Percentiles rank a stretch among this genome's conserved stretches.
phyloP scores from a whole-genome alignment of 2,888 invertebrate species.

The Chalcosyrphus nemorum region DNA sequence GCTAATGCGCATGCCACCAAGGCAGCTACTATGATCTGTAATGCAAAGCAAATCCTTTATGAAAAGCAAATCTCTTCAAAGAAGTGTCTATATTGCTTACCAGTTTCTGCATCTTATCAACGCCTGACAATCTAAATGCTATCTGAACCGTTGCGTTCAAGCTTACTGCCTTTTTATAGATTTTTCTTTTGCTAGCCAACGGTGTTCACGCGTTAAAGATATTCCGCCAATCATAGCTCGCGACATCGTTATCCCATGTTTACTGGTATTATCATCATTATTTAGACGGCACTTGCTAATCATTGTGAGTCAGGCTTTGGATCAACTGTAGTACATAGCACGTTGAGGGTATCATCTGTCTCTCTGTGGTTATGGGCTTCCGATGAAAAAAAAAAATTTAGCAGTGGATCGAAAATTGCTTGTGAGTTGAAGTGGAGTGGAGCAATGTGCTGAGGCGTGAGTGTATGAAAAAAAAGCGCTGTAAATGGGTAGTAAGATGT shows the following conservation, averaged over 20 bases:
- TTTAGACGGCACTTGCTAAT: conserved; percentile 62
- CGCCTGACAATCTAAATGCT: conserved; percentile 28
- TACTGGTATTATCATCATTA: conserved; percentile 48
- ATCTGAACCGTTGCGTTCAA: conserved; percentile 37
- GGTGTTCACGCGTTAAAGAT: conserved; percentile 18
- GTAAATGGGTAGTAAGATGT: background rate
- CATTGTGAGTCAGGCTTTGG: conserved; percentile 53
- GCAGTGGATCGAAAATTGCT: conserved; percentile 23
- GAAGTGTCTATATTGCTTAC: conserved; percentile 10
- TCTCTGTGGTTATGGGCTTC: conserved; percentile 6
- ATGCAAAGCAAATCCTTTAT: background rate
- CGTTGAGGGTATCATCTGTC: conserved; percentile 2
- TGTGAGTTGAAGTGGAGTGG: background rate
- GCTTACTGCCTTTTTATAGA: conserved; percentile 61
- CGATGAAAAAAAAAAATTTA: conserved; percentile 1
- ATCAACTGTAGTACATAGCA: conserved; percentile 14
- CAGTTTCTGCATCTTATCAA: conserved; percentile 57
- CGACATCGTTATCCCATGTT: conserved; percentile 14
- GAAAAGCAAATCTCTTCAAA: background rate
- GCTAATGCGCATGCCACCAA: conserved; percentile 75
- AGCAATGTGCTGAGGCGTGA: background rate
- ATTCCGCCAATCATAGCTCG: conserved; percentile 47
- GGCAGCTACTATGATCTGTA: conserved; percentile 76
- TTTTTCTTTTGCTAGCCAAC: conserved; percentile 32
- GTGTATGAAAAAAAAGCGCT: background rate